Evolutionary conservation across 1,140 invertebrate species (phyloP).

Genomic region (Neodiprion virginianus): DNA sequence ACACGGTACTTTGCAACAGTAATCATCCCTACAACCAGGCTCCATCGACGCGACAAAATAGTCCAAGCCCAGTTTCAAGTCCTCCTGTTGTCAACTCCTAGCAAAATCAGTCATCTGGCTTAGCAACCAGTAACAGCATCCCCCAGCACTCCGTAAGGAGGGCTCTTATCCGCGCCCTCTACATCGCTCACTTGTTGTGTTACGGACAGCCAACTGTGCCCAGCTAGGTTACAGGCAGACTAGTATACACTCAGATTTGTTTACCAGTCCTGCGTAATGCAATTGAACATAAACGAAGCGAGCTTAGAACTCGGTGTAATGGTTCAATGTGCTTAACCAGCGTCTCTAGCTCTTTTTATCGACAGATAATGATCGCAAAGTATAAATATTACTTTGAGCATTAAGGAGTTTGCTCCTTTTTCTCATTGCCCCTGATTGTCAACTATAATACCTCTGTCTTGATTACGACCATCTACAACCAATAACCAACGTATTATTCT

Average conservation of each 20-base stretch:
- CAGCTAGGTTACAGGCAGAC: background rate
- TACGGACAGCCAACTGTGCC: constrained; percentile 17
- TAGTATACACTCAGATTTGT: background rate
- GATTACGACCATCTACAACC: no score
- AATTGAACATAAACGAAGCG: background rate
- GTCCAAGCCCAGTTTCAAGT: constrained; percentile 50
- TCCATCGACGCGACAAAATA: constrained; percentile 47
- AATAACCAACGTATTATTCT: no score
- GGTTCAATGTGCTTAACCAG: background rate
- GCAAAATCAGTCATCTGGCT: constrained; percentile 55
- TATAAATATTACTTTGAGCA: no score
- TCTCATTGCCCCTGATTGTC: no score
- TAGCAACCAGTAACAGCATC: constrained; percentile 50
- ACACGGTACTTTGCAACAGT: constrained; percentile 88
- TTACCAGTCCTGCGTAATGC: background rate
- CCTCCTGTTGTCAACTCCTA: constrained; percentile 55
- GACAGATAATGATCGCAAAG: background rate
- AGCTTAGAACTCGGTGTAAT: background rate
- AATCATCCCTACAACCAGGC: constrained; percentile 80
- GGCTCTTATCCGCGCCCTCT: constrained; percentile 45
- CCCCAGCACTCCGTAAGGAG: constrained; percentile 53
- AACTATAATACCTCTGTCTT: no score
- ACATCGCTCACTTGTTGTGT: constrained; percentile 41
- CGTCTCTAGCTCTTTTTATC: background rate
- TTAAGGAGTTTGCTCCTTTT: no score